Evolutionary conservation across 2,113 vertebrate species (phyloP), one percentile per base, ranked within the genome.

Genomic region (Hyaena hyaena): DNA sequence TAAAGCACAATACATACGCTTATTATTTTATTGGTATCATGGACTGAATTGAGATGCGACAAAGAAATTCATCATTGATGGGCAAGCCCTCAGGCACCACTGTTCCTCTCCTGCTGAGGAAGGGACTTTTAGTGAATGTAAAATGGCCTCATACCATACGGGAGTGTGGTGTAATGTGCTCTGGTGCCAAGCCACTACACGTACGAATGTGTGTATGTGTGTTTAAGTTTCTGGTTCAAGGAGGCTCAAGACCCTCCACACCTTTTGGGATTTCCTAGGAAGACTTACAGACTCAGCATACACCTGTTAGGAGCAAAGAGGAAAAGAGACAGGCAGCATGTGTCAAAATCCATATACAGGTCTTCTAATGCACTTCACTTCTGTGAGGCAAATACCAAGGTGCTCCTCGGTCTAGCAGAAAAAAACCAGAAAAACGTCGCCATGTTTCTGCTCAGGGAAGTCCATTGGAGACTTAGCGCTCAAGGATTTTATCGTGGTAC

Each of bases 151-250:
- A 4, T 1, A 0, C 14, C 17, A 0, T 43, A 4, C 39, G 55
- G n/a, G 24, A 23, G 12, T 5, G 0, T 33, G 21, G 11, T 4
- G 0, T 61, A 0, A 15, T 28, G 5, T n/a, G 7, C 33, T 39
- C 23, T 65, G 28, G 8, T 14, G 21, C 9, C 21, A 7, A 19
- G n/a, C 8, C 39, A 3, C 19, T 21, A 3, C 21, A 3, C 2
- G 1, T 33, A 39, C 28, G 69, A 33, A n/a, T 35, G 73, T 3
- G 15, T 4, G 10, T 11, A 0, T 9, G 4, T 24, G n/a, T 81
- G n/a, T 66, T 79, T 84, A 69, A 35, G 14, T 21, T 39, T 48
- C 23, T 43, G 21, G 53, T 55, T 76, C 7, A 16, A 3, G 63
- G 69, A 35, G 39, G 31, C 24, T 7, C 17, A 76, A 33, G 55